Evolutionary conservation across 2,113 vertebrate species (phyloP), one percentile per base, ranked within the genome.

Genomic region (Odocoileus hemionus): DNA sequence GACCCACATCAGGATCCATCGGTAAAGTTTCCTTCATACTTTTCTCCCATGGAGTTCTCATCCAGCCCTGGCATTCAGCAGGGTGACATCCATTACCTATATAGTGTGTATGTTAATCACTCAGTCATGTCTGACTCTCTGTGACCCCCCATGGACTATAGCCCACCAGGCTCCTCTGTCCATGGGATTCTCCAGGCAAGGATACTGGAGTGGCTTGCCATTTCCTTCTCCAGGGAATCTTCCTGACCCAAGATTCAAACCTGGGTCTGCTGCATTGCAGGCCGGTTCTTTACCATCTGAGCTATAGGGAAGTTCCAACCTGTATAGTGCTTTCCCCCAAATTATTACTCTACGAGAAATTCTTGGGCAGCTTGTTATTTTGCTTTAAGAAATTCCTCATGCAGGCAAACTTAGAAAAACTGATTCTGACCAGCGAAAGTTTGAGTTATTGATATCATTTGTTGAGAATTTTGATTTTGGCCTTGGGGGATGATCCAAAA

Each of bases 1-100:
- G 99, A 99, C 99, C 33, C 99, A 99, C 96, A 99, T 99, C 98
- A 98, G 99, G 96, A 99, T 99, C 92, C 99, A 99, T 98, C 99
- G 99, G 99, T 99, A 98, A 95, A 16, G n/a, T 45, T 64, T 30
- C 23, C 9, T 55, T 76, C 45, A 39, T 79, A 3, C 54, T 89
- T 93, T 45, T 89, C 23, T 61, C 33, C 28, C 0, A 0, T 58
- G 28, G 60, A 52, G 21, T 26, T 86, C 14, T 57, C 74, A 15
- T 55, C 89, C 58, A 28, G 0, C n/a, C 33, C n/a, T 83, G 15
- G 14, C 1, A 10, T 58, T 89, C 39, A 6, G 2, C 70, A 12
- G 58, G n/a, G 43, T 50, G n/a, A 45, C 52, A 5, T 76, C 1
- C 89, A 36, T 67, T 60, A 84, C 55, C n/a, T 58, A 11, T 8